A percentile compares a stretch with the other conserved stretches of the same genome.
phyloP scores from a whole-genome alignment of 2,797 vertebrate species.

The Sebastes oblongus region DNA sequence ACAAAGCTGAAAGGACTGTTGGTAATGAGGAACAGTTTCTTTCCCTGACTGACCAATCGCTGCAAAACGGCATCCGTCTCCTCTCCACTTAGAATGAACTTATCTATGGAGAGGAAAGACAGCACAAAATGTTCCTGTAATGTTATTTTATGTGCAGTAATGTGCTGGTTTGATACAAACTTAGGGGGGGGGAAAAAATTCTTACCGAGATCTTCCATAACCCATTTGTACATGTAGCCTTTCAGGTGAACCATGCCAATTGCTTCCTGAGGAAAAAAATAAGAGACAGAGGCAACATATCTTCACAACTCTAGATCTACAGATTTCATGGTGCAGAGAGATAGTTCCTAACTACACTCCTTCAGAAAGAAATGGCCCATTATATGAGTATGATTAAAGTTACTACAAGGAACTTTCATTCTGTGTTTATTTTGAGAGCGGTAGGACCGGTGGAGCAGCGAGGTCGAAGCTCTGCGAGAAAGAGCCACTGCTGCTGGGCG shows the following conservation, averaged over 20 bases:
- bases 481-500: neutral
- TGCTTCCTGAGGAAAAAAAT: conserved; percentile 80
- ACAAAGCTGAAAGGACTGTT: conserved; percentile 92
- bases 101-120: conserved; percentile 68
- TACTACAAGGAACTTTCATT: no score
- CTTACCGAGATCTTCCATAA: conserved; percentile 86
- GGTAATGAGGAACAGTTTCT: conserved; percentile 90
- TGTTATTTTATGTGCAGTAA: neutral
- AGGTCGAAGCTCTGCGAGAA: no score
- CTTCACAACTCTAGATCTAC: neutral
- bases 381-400: neutral
- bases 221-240: conserved; percentile 91
- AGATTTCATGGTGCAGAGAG: neutral
- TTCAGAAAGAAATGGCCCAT: neutral
- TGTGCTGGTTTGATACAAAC: neutral
- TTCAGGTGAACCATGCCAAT: conserved; percentile 89
- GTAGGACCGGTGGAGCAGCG: neutral
- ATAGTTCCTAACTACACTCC: neutral
- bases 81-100: conserved; percentile 85
- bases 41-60: conserved; percentile 78
- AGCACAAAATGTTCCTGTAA: neutral
- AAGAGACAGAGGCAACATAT: neutral
- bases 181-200: neutral
- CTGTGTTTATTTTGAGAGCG: neutral
- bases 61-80: conserved; percentile 87